These are phyloP conservation scores for Hanleya hanleyi DNA, from an alignment of 2,888 invertebrate species.

Conservation along the genomic window DNA sequence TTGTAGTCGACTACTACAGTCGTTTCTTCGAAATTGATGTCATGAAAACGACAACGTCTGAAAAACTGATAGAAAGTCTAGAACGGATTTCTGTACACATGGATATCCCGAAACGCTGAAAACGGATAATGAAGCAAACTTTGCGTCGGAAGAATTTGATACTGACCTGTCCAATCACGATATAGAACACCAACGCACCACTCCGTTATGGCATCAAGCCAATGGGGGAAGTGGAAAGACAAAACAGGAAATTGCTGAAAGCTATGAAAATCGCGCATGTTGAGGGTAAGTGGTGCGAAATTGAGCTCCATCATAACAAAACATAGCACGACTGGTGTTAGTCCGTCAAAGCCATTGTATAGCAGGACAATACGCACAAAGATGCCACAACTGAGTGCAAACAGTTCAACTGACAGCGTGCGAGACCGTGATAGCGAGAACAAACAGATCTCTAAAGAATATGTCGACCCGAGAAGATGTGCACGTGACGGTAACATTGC, in stretches of 20 bases:
- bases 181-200: conserved; percentile 10
- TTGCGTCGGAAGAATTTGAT: conserved; percentile 8
- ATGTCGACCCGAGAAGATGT: conserved; percentile 14
- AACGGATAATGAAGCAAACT: conserved; percentile 20
- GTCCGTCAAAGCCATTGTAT: conserved; percentile 27
- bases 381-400: conserved; percentile 8
- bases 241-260: conserved; percentile 26
- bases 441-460: conserved; percentile 18
- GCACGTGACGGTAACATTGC: background rate
- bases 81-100: conserved; percentile 17
- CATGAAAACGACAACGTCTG: conserved; percentile 17
- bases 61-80: conserved; percentile 16
- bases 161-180: conserved; percentile 1
- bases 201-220: conserved; percentile 25
- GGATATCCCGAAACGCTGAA: conserved; percentile 17
- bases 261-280: conserved; percentile 22
- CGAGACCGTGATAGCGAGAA: conserved; percentile 9
- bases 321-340: conserved; percentile 30
- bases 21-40: conserved; percentile 19
- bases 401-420: background rate
- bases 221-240: conserved; percentile 28
- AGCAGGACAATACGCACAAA: conserved; percentile 25
- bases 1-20: conserved; percentile 29
- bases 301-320: conserved; percentile 26
- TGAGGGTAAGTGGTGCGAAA: conserved; percentile 19